phyloP scores from a whole-genome alignment of 2,888 invertebrate species.

The Sphaeridia pumilis region DNA sequence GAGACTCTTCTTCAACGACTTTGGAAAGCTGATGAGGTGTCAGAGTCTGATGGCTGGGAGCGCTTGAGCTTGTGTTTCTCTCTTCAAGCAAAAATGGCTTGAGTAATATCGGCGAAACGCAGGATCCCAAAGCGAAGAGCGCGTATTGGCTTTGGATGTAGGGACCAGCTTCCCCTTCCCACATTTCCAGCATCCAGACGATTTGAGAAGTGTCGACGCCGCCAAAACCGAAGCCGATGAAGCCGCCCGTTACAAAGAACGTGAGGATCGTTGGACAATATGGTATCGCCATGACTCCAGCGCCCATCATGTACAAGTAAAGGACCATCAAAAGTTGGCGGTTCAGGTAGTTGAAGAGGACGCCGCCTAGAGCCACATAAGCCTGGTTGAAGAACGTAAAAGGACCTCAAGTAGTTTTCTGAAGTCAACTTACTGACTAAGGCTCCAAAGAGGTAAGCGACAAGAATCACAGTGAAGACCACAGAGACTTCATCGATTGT shows the following conservation, averaged over 20 bases:
- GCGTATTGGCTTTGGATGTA: constrained; percentile 28
- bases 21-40: neutral
- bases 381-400: neutral
- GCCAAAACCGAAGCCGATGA: constrained; percentile 22
- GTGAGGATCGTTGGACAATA: constrained; percentile 10
- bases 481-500: constrained; percentile 20
- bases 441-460: constrained; percentile 18
- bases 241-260: constrained; percentile 17
- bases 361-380: constrained; percentile 14
- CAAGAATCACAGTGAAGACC: constrained; percentile 20
- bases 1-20: constrained; percentile 1
- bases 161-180: constrained; percentile 16
- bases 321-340: constrained; percentile 16
- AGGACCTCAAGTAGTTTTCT: neutral
- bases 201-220: constrained; percentile 25
- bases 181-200: constrained; percentile 30
- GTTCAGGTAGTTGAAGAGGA: constrained; percentile 20
- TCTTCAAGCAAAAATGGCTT: constrained; percentile 20
- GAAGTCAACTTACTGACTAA: constrained; percentile 15
- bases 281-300: constrained; percentile 16
- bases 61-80: neutral
- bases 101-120: constrained; percentile 15
- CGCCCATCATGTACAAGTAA: constrained; percentile 16
- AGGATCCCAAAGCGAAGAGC: constrained; percentile 19
- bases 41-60: neutral